Conservation (phyloP, 2,888 invertebrate genomes). For the Laothoe populi region DNA sequence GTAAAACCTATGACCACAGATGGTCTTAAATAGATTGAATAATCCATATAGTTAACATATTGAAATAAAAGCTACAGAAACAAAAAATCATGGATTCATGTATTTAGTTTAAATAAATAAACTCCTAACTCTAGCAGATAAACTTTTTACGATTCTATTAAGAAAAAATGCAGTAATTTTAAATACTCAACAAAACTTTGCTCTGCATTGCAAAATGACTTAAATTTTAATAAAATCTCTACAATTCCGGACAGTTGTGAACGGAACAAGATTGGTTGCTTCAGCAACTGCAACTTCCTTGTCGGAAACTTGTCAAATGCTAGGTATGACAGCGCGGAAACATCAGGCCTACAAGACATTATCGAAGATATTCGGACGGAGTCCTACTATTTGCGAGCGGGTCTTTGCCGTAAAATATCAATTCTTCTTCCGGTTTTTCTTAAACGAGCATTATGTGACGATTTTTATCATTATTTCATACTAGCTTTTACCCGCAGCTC, state of each 20-base stretch:
- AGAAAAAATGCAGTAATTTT: not conserved
- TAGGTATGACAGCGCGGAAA: slow-evolving; percentile 55
- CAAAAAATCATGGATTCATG: too few relatives aligned
- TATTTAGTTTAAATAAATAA: too few relatives aligned
- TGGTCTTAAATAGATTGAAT: too few relatives aligned
- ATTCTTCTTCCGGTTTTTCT: not conserved
- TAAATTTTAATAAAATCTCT: slow-evolving; percentile 38
- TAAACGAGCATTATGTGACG: too few relatives aligned
- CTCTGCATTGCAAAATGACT: not conserved
- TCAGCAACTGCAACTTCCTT: slow-evolving; percentile 43
- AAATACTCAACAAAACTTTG: not conserved
- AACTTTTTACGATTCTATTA: too few relatives aligned
- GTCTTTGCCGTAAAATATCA: not conserved
- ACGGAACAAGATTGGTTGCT: slow-evolving; percentile 41
- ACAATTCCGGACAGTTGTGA: slow-evolving; percentile 33
- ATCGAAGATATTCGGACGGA: slow-evolving; percentile 39
- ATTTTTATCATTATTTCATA: too few relatives aligned
- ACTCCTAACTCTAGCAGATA: too few relatives aligned
- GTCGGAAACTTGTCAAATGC: slow-evolving; percentile 56
- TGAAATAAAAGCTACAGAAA: too few relatives aligned
- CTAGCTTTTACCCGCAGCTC: too few relatives aligned
- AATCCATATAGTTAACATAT: too few relatives aligned
- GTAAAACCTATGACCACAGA: too few relatives aligned
- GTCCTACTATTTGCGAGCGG: slow-evolving; percentile 33
- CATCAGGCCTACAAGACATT: slow-evolving; percentile 49